Evolutionary conservation across 2,888 invertebrate species (phyloP), one percentile per base, ranked within the genome.

Genomic region (Oxycera nigricornis): DNA sequence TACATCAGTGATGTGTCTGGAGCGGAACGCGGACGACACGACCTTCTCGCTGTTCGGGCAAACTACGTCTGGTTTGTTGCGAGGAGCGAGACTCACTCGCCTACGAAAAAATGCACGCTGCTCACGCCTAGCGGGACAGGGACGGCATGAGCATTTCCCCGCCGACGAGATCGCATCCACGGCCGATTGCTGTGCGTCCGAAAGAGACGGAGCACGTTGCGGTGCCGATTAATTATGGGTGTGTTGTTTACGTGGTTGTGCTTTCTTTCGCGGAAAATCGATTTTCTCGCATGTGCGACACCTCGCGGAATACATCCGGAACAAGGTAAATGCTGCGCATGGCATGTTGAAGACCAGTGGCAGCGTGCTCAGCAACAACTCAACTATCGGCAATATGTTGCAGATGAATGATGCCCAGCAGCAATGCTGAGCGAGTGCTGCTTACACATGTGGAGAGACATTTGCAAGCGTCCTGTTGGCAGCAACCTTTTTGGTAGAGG

Each of bases 221-320:
- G 31, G 2, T 24, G 9, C 2, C 22, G 41, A 55, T 35, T 17
- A n/a, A 50, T 24, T 46, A n/a, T n/a, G 68, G 68, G 68, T 68
- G 68, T 68, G 68, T 68, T 68, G 68, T 68, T 68, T 65, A 65
- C 50, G 67, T 67, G 67, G 41, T 67, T 46, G 41, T 67, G 67
- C 46, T 67, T 9, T 67, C 28, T 31, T 46, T 46, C 1, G 62
- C 41, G 50, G 20, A 28, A 68, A 68, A 70, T 70, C 70, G 70
- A 70, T 70, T 68, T 41, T 52, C n/a, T 26, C 35, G 55, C n/a
- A 52, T 22, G 6, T 1, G 14, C 14, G 70, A 30, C 31, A 17
- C 70, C 46, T 52, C 70, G 20, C 70, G 70, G 70, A 55, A 70
- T 52, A 17, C 22, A 9, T 20, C 31, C 31, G 3, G 9, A 55